These are phyloP conservation scores for Choreutis nemorana DNA, from an alignment of 2,888 invertebrate genomes.

Conservation along the genomic window DNA sequence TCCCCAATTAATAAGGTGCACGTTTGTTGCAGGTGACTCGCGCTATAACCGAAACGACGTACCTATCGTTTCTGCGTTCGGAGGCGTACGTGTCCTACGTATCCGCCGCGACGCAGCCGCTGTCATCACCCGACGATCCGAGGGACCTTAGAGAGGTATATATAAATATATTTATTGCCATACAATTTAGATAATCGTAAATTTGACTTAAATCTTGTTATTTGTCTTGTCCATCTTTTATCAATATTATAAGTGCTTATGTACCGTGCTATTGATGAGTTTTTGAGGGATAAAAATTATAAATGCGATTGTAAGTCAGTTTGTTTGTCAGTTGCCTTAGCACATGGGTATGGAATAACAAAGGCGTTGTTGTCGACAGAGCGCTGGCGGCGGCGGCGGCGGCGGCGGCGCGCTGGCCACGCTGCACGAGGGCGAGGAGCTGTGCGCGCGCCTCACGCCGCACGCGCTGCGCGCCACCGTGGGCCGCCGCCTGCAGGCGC, in stretches of 20 bases:
- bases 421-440: slow-evolving; percentile 85
- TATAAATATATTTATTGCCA: no score
- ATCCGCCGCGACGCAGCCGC: slow-evolving; percentile 83
- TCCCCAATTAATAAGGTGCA: no score
- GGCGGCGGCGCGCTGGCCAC: slow-evolving; percentile 70
- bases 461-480: slow-evolving; percentile 83
- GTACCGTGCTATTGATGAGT: no score
- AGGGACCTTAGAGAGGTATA: slow-evolving; percentile 34
- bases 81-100: slow-evolving; percentile 90
- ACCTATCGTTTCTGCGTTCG: slow-evolving; percentile 91
- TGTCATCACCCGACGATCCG: slow-evolving; percentile 65
- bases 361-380: no score
- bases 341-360: no score
- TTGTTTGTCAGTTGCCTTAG: no score
- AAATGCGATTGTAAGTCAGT: no score
- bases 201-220: no score
- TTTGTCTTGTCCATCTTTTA: no score
- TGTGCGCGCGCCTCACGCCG: slow-evolving; percentile 74
- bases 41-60: slow-evolving; percentile 86
- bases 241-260: no score
- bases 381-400: neutral
- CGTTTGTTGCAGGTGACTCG: slow-evolving; percentile 69
- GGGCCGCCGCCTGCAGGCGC: slow-evolving; percentile 71
- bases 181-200: no score
- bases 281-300: no score